Base-by-base conservation (phyloP, 1,140 invertebrate species). In the Odontomachus brunneus region DNA sequence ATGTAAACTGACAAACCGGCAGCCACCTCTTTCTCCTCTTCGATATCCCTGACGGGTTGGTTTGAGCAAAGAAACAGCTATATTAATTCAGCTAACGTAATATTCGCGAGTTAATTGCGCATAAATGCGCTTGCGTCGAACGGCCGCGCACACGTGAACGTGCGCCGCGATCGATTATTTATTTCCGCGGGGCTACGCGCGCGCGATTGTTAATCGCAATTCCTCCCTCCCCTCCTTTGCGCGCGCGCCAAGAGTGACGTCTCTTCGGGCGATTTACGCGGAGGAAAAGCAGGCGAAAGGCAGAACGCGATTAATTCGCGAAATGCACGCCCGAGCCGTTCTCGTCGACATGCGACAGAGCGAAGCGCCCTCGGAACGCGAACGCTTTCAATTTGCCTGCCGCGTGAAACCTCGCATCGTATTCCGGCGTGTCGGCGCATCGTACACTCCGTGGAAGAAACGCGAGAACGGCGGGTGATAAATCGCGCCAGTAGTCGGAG, bases 401-500 rank as follows among this genome's bases (percentile, higher is more conserved):
- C 3, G 15, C 59, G 38, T 44, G 22, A 29, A 75, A 51, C 19
- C 33, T 44, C 51, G 33, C 57, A 44, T 44, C 38, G n/a, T 24
- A 44, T 71, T 59, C 7, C 65, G 3, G 7, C 69, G 65, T 57
- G 33, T 57, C 65, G 48, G 69, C 11, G 49, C 38, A 48, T 59
- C 38, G 33, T 17, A 3, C 3, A 12, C 59, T n/a, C 24, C 26
- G 26, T 51, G 69, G 48, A 80, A 69, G 65, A 80, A 80, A 80
- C 51, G 65, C 51, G 51, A 12, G n/a, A 11, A 33, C 29, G 24
- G 38, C 33, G 38, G n/a, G 66, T 71, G 53, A 80, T 80, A 80
- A 80, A 80, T 80, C 69, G 75, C 65, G 17, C 4, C 24, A 59
- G 65, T 80, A 80, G 51, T 80, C 57, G 65, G n/a, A 80, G 65